Evolutionary conservation across 2,888 invertebrate species (phyloP).

Genomic region (Machimus atricapillus): DNA sequence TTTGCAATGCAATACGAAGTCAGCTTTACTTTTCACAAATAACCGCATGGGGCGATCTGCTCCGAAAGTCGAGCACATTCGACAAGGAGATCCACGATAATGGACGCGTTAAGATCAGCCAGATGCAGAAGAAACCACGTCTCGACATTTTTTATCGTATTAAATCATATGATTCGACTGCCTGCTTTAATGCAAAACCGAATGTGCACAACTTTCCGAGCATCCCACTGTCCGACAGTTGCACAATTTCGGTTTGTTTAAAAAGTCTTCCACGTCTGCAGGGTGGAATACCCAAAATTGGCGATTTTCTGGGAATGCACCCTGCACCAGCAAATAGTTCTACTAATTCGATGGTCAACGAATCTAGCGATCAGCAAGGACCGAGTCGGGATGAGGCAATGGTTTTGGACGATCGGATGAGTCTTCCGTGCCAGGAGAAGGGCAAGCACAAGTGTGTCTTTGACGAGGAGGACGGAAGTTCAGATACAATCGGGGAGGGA

Average conservation of each 20-base stretch:
- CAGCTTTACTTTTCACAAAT: constrained; percentile 97
- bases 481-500: neutral
- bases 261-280: constrained; percentile 78
- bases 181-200: constrained; percentile 60
- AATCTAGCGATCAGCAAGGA: constrained; percentile 41
- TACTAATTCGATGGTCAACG: neutral
- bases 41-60: constrained; percentile 80
- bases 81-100: constrained; percentile 60
- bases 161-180: constrained; percentile 57
- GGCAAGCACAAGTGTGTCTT: constrained; percentile 81
- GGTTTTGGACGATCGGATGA: constrained; percentile 43
- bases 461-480: constrained; percentile 70
- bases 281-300: constrained; percentile 70
- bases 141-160: constrained; percentile 62
- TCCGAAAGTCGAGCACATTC: constrained; percentile 55
- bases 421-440: constrained; percentile 68
- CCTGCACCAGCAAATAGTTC: neutral
- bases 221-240: constrained; percentile 59
- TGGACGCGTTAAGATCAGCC: constrained; percentile 57
- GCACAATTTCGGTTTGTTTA: constrained; percentile 64
- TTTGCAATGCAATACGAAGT: constrained; percentile 91
- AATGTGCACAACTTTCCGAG: constrained; percentile 62
- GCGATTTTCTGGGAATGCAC: constrained; percentile 41
- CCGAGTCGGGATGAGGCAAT: constrained; percentile 30
- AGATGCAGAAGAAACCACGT: constrained; percentile 53